Evolutionary conservation across 1,140 invertebrate species (phyloP), one percentile per base, ranked within the genome.

Genomic region (Apocrypta bakeri): DNA sequence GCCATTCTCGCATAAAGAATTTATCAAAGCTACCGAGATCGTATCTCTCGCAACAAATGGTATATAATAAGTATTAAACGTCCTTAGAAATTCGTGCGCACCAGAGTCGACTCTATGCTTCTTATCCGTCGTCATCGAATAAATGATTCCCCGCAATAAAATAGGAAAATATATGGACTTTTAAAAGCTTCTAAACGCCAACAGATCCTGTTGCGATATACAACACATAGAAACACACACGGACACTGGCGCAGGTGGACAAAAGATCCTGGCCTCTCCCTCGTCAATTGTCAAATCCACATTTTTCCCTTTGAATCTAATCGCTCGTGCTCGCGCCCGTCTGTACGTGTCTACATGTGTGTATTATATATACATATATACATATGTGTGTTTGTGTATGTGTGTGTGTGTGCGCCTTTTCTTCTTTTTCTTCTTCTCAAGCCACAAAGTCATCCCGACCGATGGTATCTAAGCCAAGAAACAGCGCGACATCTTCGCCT

Each of bases 401-500:
- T 61, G 4, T 14, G 56, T 3, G 4, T 4, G 2, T 14, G 56
- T n/a, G 3, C 2, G 2, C 33, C 3, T 37, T 9, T 2, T 37
- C 33, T 2, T 14, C 56, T 4, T 61, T 25, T 9, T 66, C 63
- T 40, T 64, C 74, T 82, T 84, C 86, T 79, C 48, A 56, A 56
- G 48, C 48, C 48, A 56, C 48, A 56, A 56, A 56, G 48, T 56
- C 48, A 56, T 66, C 63, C 63, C 84, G 77, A 84, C 83, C 84
- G 85, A 85, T 87, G 79, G 85, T 90, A 89, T 91, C 89, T 87
- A 83, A 85, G 24, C 48, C 0, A 6, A 56, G 63, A 87, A 88
- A 90, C 89, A 90, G 84, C 87, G 79, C 86, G 87, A 91, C 90
- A 90, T 89, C 89, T 86, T 87, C 86, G 82, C 86, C 88, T 90